Evolutionary conservation across 2,113 vertebrate genomes (phyloP).

Genomic region (Channa argus): DNA sequence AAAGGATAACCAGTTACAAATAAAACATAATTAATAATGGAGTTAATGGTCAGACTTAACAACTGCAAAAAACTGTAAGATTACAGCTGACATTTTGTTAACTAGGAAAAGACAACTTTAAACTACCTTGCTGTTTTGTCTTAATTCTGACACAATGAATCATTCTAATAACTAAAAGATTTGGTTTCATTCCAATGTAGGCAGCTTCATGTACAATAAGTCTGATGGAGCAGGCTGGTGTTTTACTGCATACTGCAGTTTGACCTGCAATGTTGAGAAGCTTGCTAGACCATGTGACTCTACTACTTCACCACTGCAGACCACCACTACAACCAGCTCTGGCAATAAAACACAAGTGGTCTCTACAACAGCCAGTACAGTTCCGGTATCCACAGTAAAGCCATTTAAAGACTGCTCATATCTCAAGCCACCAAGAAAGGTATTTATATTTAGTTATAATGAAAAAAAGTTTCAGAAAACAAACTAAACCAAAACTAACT

Average conservation of each 20-base stretch:
- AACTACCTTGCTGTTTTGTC: no score
- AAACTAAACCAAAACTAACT: no score
- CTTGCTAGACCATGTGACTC: conserved; percentile 10
- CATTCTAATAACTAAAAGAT: neutral
- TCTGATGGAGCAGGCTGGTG: conserved; percentile 81
- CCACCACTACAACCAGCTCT: neutral
- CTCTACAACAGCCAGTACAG: conserved; percentile 6
- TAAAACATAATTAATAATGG: no score
- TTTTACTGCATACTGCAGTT: conserved; percentile 82
- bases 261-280: conserved; percentile 76
- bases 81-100: no score
- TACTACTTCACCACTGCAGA: conserved; percentile 37
- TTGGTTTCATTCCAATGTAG: conserved; percentile 63
- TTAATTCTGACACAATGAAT: no score
- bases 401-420: conserved; percentile 27
- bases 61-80: no score
- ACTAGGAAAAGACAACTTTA: no score
- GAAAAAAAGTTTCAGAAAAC: no score
- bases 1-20: no score
- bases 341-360: neutral
- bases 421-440: conserved; percentile 75
- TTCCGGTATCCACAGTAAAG: neutral
- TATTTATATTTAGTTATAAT: conserved; percentile 34
- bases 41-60: no score
- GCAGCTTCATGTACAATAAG: conserved; percentile 81